Evolutionary conservation across 2,797 vertebrate genomes (phyloP), one percentile per base, ranked within the genome.

Genomic region (Micromesistius poutassou): DNA sequence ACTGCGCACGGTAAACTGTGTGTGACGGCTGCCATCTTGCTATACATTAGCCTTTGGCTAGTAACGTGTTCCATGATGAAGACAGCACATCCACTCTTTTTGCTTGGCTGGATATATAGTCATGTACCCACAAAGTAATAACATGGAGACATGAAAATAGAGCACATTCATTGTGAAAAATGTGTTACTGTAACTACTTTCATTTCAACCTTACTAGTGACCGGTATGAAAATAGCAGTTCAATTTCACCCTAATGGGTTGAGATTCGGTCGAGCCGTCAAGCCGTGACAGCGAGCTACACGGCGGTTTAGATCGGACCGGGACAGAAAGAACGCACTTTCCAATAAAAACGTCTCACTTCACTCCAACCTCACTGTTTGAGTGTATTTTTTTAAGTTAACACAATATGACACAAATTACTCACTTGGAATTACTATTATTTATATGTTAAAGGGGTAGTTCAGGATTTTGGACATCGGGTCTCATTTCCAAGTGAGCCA

Each of bases 41-140:
- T 78, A 35, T 75, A 77, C 83, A 91, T 93, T 91, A 92, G 83
- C 78, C 79, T 80, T 80, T 82, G 75, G 78, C 76, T 71, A 83
- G 55, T 81, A 85, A 77, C 80, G 85, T 73, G 83, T 55, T 75
- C 78, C 78, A 83, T 74, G 40, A 74, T 14, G 35, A 78, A 84
- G 76, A 84, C 73, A 79, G 77, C 74, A 84, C 76, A 86, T 19
- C 78, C 10, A 22, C 62, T 71, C 0, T 62, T 68, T 68, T 68
- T 68, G 62, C 13, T 68, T 28, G 62, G 28, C 8, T 68, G 62
- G 25, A 28, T 30, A 28, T 68, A 5, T 28, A 9, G 62, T 68
- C 22, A 30, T 28, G 62, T 68, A 68, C 2, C 25, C 9, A 68
- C 62, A 28, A 28, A 25, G 28, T 13, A 68, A 62, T 25, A 25